Conservation (phyloP, 1,140 invertebrate species). For the Drosophila rufa region DNA sequence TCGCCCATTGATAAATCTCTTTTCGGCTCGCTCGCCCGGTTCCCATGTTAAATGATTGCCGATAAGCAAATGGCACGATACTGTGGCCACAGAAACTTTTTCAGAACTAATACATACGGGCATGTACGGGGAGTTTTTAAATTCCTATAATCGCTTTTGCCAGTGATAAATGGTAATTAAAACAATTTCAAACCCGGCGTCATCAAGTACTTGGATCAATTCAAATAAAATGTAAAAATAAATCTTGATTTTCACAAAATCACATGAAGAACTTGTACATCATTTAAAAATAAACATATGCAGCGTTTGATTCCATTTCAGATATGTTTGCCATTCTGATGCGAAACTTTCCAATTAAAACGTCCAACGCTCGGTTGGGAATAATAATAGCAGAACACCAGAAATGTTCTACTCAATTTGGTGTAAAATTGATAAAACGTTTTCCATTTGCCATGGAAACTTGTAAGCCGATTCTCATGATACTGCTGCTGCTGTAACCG, state of each 20-base stretch:
- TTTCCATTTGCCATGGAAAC: conserved; percentile 39
- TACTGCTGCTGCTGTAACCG: not conserved
- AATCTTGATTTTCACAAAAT: not conserved
- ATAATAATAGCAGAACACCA: not conserved
- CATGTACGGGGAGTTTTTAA: not conserved
- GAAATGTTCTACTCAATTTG: conserved; percentile 26
- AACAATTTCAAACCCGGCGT: not conserved
- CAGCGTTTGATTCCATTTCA: conserved; percentile 58
- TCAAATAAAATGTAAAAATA: conserved; percentile 15
- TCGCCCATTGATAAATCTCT: conserved; percentile 20
- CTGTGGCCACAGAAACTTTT: not conserved
- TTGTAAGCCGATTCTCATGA: conserved; percentile 48
- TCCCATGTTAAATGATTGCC: conserved; percentile 24
- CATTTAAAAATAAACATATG: conserved; percentile 13
- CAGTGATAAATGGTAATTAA: not conserved
- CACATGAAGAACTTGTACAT: not conserved
- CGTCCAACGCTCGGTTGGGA: not conserved
- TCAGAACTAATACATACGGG: not conserved
- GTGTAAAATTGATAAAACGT: conserved; percentile 46
- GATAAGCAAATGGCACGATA: conserved; percentile 7
- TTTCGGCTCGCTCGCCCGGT: conserved; percentile 3
- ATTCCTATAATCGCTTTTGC: conserved; percentile 8
- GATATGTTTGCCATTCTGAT: conserved; percentile 45
- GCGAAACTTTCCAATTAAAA: conserved; percentile 61
- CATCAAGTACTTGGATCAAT: not conserved